phyloP scores from a whole-genome alignment of 2,797 vertebrate species.

The Meda fulgida region DNA sequence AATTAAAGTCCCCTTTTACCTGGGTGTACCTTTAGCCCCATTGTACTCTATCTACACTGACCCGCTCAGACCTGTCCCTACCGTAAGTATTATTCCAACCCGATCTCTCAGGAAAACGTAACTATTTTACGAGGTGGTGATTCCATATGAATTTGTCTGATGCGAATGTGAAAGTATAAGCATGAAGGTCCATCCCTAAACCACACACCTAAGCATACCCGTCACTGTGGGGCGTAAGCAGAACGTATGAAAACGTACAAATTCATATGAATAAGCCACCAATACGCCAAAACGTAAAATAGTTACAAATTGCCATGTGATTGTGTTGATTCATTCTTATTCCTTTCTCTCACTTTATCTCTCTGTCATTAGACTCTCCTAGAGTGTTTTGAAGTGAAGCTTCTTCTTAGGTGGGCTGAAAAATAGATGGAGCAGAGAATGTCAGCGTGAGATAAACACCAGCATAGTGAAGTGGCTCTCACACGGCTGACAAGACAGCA shows the following conservation, averaged over 20 bases:
- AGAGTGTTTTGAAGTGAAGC: slow-evolving; percentile 38
- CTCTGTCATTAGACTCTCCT: slow-evolving; percentile 16
- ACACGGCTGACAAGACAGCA: slow-evolving; percentile 50
- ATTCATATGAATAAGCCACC: not conserved
- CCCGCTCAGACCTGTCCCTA: not conserved
- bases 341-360: slow-evolving; percentile 14
- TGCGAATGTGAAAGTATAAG: not conserved
- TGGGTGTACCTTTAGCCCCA: no score
- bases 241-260: not conserved
- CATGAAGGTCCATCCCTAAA: not conserved
- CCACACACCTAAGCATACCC: not conserved
- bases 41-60: not conserved
- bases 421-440: slow-evolving; percentile 56
- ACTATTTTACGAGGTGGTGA: not conserved
- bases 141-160: not conserved
- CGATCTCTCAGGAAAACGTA: not conserved
- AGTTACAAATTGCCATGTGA: not conserved
- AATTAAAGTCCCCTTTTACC: no score
- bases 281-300: not conserved
- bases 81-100: not conserved
- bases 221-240: not conserved
- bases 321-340: not conserved
- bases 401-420: slow-evolving; percentile 47
- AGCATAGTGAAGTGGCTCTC: slow-evolving; percentile 60
- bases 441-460: slow-evolving; percentile 63